Base-by-base conservation (phyloP, 2,797 vertebrate species). In the Fistularia tabacaria region DNA sequence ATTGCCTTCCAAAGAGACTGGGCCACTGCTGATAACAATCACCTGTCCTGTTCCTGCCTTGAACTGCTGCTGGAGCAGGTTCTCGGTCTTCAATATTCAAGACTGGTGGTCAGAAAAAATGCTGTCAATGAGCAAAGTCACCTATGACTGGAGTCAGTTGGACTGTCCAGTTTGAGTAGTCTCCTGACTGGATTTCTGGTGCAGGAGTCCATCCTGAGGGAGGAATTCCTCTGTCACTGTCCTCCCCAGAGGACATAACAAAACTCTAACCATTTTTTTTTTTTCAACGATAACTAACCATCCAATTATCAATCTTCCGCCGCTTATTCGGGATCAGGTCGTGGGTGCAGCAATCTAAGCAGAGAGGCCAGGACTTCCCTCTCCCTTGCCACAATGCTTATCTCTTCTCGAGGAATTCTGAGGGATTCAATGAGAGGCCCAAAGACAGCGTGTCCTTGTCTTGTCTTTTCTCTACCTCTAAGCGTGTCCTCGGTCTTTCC, bases 181-280 rank as follows among this genome's bases (percentile, higher is more conserved):
- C 91, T 95, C 14, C 7, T 25, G 53, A 6, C 64, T 94, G 51
- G 85, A 79, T 44, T 0, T 1, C 11, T 94, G 92, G 15, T 6
- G 12, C 72, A 83, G 0, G 57, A 87, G 3, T 79, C 81, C 10
- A 81, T 95, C 14, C 73, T 94, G 54, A 77, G 65, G 59, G 85
- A 84, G 0, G 57, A 59, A 40, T 92, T 90, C 42, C 88, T 95
- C 72, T 85, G 73, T 90, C 91, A 1, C 80, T 94, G 53, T 64
- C 15, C 4, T 92, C 87, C 0, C 66, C 95, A 61, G 79, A 88
- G 75, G 75, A 86, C 49, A 90, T 95, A 44, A 71, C 46, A 0
- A 87, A 50, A 59, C 76, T 95, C 41, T 63, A 46, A 40, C 91
- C 92, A 38, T 82, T 93, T 53, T 74, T 15, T 88, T 89, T 6